Evolutionary conservation across 2,888 invertebrate genomes (phyloP), one percentile per base, ranked within the genome.

Genomic region (Neelides folsomi): DNA sequence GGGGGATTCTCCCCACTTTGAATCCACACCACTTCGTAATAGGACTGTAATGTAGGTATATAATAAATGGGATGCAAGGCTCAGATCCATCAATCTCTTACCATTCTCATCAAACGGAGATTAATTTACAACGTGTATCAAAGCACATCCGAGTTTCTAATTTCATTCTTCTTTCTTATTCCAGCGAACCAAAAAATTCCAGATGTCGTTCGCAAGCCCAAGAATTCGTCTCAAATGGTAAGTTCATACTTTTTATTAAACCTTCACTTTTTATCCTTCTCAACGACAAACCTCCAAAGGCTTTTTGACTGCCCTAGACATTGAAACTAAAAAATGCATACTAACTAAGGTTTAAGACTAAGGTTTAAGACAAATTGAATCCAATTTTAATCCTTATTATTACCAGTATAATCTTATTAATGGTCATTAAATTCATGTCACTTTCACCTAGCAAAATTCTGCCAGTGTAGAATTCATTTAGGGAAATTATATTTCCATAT

Each of bases 211-310:
- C 78, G 86, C 66, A 90, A 90, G 72, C 92, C 93, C 27, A 83
- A 87, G 70, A 87, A 80, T 67, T 82, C 86, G 40, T 79, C 86
- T 68, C 90, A 92, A 80, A 92, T 92, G 92, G 92, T 92, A 69
- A 82, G 85, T 77, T 10, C n/a, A 8, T 27, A n/a, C 20, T 42
- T 39, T 39, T 16, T 16, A 39, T 39, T 13, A 8, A 13, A 39
- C 3, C 16, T 39, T 3, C 3, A 39, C 7, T 16, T 15, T 39
- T 39, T 39, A 16, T 16, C 7, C 16, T 4, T 43, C 4, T 49
- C 20, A 41, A 35, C 35, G 10, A 18, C 15, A 40, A 18, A 41
- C 50, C 15, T 38, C 38, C 10, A 27, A 27, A 27, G 7, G 27
- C n/a, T n/a, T n/a, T 27, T 27, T 7, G 7, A 27, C 7, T 27